A percentile compares a stretch with the other conserved stretches of the same genome.
Conservation (phyloP, 2,113 vertebrate genomes). For the Pteronura brasiliensis region DNA sequence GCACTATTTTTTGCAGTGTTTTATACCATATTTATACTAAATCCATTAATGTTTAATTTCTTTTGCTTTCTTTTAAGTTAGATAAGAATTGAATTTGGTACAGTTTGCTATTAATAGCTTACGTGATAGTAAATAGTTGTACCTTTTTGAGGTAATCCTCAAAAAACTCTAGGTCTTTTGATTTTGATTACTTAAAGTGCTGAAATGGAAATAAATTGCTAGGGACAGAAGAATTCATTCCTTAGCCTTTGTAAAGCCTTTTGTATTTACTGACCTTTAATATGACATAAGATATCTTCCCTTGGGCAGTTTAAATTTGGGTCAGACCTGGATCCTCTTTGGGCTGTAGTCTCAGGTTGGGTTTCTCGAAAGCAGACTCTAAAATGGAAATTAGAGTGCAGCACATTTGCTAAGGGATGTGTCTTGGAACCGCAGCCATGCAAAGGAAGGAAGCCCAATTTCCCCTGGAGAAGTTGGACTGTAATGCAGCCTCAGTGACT, state of each 20-base stretch:
- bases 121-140: background rate
- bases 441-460: background rate
- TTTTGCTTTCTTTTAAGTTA: constrained; percentile 24
- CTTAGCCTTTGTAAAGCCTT: constrained; percentile 11
- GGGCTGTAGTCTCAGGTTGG: background rate
- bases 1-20: background rate
- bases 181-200: background rate
- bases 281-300: background rate
- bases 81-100: background rate
- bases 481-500: background rate
- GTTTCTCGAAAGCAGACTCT: background rate
- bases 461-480: background rate
- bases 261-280: constrained; percentile 30
- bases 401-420: background rate
- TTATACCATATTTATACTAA: background rate
- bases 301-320: background rate
- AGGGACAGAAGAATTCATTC: background rate
- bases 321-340: background rate
- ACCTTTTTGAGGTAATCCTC: background rate
- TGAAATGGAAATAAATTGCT: constrained; percentile 21
- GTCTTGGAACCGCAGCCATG: background rate
- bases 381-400: background rate
- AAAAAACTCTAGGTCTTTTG: background rate
- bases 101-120: background rate
- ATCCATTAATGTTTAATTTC: background rate